Conservation (phyloP, 1,140 invertebrate genomes). For the Drosophila leontia region DNA sequence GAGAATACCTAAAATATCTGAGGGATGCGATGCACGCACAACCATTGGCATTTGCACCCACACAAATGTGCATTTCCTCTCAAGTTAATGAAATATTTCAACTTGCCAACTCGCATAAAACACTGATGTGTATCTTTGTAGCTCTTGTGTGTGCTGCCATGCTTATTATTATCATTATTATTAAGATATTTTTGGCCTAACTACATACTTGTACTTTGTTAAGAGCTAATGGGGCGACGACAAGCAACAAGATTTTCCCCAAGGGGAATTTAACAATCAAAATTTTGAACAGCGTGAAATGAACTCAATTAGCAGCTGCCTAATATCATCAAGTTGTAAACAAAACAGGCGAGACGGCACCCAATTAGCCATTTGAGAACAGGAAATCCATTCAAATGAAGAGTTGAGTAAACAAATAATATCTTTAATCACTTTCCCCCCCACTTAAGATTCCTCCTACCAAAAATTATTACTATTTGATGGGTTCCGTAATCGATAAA, state of each 20-base stretch:
- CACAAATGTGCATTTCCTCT: constrained; percentile 38
- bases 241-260: constrained; percentile 18
- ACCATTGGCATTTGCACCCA: constrained; percentile 20
- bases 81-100: constrained; percentile 46
- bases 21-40: constrained; percentile 26
- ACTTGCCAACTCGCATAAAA: constrained; percentile 38
- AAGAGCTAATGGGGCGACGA: constrained; percentile 10
- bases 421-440: constrained; percentile 28
- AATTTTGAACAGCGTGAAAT: constrained; percentile 43
- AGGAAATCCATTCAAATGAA: constrained; percentile 23
- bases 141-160: constrained; percentile 3
- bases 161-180: constrained; percentile 7
- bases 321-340: constrained; percentile 43
- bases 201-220: not conserved
- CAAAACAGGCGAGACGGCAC: constrained; percentile 27
- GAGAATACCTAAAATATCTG: constrained; percentile 22
- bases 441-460: constrained; percentile 1
- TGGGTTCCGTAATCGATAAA: constrained; percentile 13
- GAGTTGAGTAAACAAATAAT: constrained; percentile 36
- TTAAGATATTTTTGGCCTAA: constrained; percentile 17
- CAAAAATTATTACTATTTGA: constrained; percentile 11
- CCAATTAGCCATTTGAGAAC: constrained; percentile 35
- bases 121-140: constrained; percentile 3
- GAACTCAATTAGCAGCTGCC: constrained; percentile 47
- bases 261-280: constrained; percentile 14